Conservation (phyloP, 2,797 vertebrate species). For the Betta splendens region DNA sequence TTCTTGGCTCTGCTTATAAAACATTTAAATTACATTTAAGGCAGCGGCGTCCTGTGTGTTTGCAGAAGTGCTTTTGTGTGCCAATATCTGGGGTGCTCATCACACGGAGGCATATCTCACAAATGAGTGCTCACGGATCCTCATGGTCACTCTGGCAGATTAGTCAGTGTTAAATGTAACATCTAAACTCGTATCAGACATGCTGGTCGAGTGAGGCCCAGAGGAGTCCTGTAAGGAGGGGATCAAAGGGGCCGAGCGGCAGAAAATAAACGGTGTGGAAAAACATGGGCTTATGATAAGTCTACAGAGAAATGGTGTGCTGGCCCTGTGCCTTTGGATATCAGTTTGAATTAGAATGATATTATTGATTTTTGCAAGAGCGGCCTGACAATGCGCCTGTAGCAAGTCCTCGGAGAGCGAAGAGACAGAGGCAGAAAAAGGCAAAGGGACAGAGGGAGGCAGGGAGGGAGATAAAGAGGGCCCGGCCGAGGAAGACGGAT, state of each 20-base stretch:
- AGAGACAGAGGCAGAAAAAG: slow-evolving; percentile 58
- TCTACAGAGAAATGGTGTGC: slow-evolving; percentile 62
- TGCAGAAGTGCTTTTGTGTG: slow-evolving; percentile 46
- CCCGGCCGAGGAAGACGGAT: slow-evolving; percentile 39
- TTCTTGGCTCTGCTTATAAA: slow-evolving; percentile 64
- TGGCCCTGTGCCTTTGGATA: slow-evolving; percentile 73
- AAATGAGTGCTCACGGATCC: slow-evolving; percentile 42
- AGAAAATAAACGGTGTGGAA: slow-evolving; percentile 61
- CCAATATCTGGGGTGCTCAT: slow-evolving; percentile 57
- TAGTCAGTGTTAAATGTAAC: slow-evolving; percentile 54
- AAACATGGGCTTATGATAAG: slow-evolving; percentile 70
- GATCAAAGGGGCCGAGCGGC: slow-evolving; percentile 58
- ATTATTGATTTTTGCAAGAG: slow-evolving; percentile 73
- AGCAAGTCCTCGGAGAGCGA: slow-evolving; percentile 57
- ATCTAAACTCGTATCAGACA: slow-evolving; percentile 55
- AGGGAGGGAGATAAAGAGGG: slow-evolving; percentile 51
- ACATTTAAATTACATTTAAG: slow-evolving; percentile 66
- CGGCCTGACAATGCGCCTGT: slow-evolving; percentile 61
- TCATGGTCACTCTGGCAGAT: slow-evolving; percentile 50
- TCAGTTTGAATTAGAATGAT: slow-evolving; percentile 76
- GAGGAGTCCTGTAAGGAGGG: slow-evolving; percentile 54
- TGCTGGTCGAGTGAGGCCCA: slow-evolving; percentile 45
- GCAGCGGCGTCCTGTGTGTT: slow-evolving; percentile 41
- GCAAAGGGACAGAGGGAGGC: slow-evolving; percentile 38
- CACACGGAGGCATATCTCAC: slow-evolving; percentile 52